These are phyloP conservation scores for Dusona sp. DNA, from an alignment of 2,888 invertebrate species.

Conservation along the genomic window DNA sequence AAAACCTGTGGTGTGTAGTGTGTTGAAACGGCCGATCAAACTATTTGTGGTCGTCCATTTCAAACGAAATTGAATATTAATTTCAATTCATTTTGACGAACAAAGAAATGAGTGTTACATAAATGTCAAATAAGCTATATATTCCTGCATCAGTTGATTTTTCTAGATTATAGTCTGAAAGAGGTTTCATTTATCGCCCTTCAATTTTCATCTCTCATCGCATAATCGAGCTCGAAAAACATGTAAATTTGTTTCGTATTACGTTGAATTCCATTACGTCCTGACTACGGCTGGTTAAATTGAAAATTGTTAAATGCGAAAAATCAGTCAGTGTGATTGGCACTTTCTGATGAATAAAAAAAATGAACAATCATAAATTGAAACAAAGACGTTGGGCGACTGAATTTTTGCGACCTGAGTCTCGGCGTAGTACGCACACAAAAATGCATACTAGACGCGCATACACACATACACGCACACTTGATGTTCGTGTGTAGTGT, in stretches of 20 bases:
- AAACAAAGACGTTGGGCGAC: not conserved
- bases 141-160: not conserved
- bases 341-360: not conserved
- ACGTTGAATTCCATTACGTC: too few species aligned
- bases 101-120: not conserved
- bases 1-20: not conserved
- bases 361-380: not conserved
- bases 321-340: not conserved
- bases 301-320: not conserved
- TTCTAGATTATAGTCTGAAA: not conserved
- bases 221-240: not conserved
- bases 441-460: not conserved
- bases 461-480: not conserved
- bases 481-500: conserved; percentile 17
- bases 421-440: not conserved
- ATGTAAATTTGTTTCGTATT: too few species aligned
- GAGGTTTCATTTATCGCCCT: not conserved
- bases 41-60: not conserved
- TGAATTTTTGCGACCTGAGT: not conserved
- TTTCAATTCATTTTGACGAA: not conserved
- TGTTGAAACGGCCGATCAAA: not conserved
- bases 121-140: not conserved
- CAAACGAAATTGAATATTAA: not conserved
- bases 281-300: too few species aligned
- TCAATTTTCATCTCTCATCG: not conserved